A percentile compares a stretch with the other conserved stretches of the same genome.
Evolutionary conservation across 2,797 vertebrate genomes (phyloP).

Genomic region (Lates japonicus): DNA sequence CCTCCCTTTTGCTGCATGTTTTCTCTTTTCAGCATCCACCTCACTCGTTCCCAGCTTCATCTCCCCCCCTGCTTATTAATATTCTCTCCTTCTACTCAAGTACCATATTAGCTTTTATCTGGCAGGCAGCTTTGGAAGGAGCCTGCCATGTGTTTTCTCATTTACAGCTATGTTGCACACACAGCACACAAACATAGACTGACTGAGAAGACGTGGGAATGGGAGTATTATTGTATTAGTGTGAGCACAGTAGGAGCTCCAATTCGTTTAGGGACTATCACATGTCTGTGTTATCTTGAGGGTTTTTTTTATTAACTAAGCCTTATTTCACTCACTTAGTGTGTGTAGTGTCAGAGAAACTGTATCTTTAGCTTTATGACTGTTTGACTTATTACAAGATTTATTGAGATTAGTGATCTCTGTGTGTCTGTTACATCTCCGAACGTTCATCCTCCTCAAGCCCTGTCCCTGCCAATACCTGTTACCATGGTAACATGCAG

Average conservation of each 20-base stretch:
- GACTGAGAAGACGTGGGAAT: neutral
- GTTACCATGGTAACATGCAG: slow-evolving; percentile 71
- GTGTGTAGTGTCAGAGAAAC: neutral
- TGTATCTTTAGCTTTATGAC: neutral
- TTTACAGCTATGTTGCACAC: slow-evolving; percentile 21
- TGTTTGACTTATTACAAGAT: neutral
- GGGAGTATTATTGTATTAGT: slow-evolving; percentile 20
- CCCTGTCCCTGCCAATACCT: slow-evolving; percentile 6
- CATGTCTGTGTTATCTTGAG: slow-evolving; percentile 12
- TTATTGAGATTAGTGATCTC: slow-evolving; percentile 26
- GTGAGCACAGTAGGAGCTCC: slow-evolving; percentile 13
- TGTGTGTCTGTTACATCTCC: slow-evolving; percentile 26
- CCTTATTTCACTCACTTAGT: neutral
- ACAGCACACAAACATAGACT: slow-evolving; percentile 9
- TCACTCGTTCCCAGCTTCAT: slow-evolving; percentile 15
- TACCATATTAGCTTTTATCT: slow-evolving; percentile 16
- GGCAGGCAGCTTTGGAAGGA: slow-evolving; percentile 12
- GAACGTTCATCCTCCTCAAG: slow-evolving; percentile 27
- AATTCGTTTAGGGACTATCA: slow-evolving; percentile 34
- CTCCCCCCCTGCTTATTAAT: slow-evolving; percentile 4
- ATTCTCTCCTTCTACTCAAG: neutral
- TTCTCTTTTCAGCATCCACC: slow-evolving; percentile 6
- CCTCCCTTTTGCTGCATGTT: neutral
- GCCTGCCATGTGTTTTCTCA: slow-evolving; percentile 29
- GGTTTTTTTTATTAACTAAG: slow-evolving; percentile 24